Percentiles rank a stretch among this genome's conserved stretches.
These are phyloP conservation scores for Melieria crassipennis DNA, from an alignment of 2,888 invertebrate genomes.

Conservation along the genomic window DNA sequence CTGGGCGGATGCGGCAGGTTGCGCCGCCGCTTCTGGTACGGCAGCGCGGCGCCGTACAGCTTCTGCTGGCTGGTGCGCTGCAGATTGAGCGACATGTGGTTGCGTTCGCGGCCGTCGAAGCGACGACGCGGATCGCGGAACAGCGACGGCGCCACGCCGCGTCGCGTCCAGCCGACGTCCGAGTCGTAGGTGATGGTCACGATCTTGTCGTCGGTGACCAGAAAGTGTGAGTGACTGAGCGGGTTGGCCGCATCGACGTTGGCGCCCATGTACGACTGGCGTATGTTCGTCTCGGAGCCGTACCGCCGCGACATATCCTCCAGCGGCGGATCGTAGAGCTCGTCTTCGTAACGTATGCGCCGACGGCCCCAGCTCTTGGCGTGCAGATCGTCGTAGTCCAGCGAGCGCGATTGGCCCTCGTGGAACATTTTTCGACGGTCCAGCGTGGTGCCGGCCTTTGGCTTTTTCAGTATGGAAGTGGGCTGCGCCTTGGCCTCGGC, in stretches of 20 bases:
- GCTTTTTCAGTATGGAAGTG: slow-evolving; percentile 62
- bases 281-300: slow-evolving; percentile 64
- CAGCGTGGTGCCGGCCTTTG: slow-evolving; percentile 48
- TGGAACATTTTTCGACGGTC: slow-evolving; percentile 61
- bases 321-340: slow-evolving; percentile 50
- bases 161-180: slow-evolving; percentile 66
- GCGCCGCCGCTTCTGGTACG: slow-evolving; percentile 60
- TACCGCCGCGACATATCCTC: slow-evolving; percentile 54
- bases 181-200: slow-evolving; percentile 67
- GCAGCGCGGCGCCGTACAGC: slow-evolving; percentile 59
- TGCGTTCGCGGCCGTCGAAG: slow-evolving; percentile 50
- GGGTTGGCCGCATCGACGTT: slow-evolving; percentile 60
- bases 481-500: slow-evolving; percentile 55
- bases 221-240: slow-evolving; percentile 65
- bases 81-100: slow-evolving; percentile 61
- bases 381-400: slow-evolving; percentile 64
- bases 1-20: slow-evolving; percentile 63
- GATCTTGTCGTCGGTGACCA: slow-evolving; percentile 66
- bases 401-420: slow-evolving; percentile 61
- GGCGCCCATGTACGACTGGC: slow-evolving; percentile 64
- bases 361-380: slow-evolving; percentile 63
- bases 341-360: slow-evolving; percentile 64
- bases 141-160: slow-evolving; percentile 61
- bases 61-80: slow-evolving; percentile 62
- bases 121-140: slow-evolving; percentile 58